phyloP scores from a whole-genome alignment of 2,888 invertebrate species.

The Macaria liturata region DNA sequence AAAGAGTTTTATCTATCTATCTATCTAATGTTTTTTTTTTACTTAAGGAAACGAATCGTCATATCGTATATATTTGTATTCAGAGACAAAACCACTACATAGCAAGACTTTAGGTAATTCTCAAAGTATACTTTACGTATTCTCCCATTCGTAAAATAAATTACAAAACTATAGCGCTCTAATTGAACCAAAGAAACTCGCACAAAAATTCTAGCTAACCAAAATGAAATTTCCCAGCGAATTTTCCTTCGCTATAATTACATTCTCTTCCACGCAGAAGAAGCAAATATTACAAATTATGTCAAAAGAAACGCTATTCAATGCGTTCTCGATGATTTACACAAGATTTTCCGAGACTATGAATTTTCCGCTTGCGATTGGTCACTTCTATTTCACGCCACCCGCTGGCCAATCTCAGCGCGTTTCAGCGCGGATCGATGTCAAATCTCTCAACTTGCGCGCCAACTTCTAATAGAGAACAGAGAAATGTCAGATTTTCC shows the following conservation, averaged over 20 bases:
- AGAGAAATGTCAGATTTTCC: constrained; percentile 50
- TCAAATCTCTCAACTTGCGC: constrained; percentile 26
- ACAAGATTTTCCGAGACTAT: constrained; percentile 35
- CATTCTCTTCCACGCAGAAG: constrained; percentile 13
- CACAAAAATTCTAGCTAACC: too few relatives aligned
- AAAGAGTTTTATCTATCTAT: too few relatives aligned
- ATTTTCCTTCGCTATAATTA: background rate
- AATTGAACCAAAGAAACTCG: too few relatives aligned
- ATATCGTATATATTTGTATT: too few relatives aligned
- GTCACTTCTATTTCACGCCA: constrained; percentile 19
- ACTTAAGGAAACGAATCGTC: too few relatives aligned
- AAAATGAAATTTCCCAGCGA: too few relatives aligned
- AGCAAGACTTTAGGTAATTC: too few relatives aligned
- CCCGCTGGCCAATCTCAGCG: constrained; percentile 46
- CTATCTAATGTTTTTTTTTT: too few relatives aligned
- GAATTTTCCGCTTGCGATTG: constrained; percentile 40
- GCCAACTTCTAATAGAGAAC: constrained; percentile 32
- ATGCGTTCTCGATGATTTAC: constrained; percentile 16
- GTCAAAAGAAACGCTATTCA: constrained; percentile 22
- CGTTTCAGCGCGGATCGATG: constrained; percentile 48
- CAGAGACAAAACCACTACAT: too few relatives aligned
- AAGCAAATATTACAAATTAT: background rate
- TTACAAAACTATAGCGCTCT: too few relatives aligned
- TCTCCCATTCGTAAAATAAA: too few relatives aligned
- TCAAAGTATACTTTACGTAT: too few relatives aligned